Percentiles rank a stretch among this genome's conserved stretches.
Evolutionary conservation across 2,888 invertebrate genomes (phyloP).

Genomic region (Chesias legatella): DNA sequence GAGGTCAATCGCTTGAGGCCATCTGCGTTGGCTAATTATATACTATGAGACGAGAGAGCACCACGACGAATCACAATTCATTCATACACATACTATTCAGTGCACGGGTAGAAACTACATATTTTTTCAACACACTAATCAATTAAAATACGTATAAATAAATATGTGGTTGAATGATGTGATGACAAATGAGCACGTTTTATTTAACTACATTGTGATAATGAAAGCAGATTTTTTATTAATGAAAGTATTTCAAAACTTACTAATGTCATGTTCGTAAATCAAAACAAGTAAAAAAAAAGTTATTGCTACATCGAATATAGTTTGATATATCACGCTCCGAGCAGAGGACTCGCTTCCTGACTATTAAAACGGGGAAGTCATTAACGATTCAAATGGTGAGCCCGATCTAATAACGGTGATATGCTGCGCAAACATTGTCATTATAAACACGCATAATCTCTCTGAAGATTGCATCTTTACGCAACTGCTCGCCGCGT

Average conservation of each 20-base stretch:
- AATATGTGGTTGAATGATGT: too few species aligned
- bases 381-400: conserved; percentile 63
- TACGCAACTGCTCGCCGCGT: conserved; percentile 48
- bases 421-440: conserved; percentile 52
- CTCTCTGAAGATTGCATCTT: conserved; percentile 56
- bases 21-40: conserved; percentile 68
- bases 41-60: too few species aligned
- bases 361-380: conserved; percentile 61
- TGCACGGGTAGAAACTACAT: too few species aligned
- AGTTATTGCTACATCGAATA: conserved; percentile 14
- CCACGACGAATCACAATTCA: too few species aligned
- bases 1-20: conserved; percentile 78
- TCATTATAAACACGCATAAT: conserved; percentile 57
- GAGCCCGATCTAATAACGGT: conserved; percentile 61
- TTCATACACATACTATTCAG: too few species aligned
- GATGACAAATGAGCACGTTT: too few species aligned
- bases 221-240: too few species aligned
- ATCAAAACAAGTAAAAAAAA: conserved; percentile 2
- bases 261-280: neutral
- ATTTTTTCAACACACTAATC: too few species aligned
- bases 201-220: too few species aligned
- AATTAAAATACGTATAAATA: too few species aligned
- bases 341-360: conserved; percentile 54
- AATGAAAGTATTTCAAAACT: too few species aligned
- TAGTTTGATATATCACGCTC: conserved; percentile 25